phyloP scores from a whole-genome alignment of 2,113 vertebrate genomes.

The Leptosomus discolor region DNA sequence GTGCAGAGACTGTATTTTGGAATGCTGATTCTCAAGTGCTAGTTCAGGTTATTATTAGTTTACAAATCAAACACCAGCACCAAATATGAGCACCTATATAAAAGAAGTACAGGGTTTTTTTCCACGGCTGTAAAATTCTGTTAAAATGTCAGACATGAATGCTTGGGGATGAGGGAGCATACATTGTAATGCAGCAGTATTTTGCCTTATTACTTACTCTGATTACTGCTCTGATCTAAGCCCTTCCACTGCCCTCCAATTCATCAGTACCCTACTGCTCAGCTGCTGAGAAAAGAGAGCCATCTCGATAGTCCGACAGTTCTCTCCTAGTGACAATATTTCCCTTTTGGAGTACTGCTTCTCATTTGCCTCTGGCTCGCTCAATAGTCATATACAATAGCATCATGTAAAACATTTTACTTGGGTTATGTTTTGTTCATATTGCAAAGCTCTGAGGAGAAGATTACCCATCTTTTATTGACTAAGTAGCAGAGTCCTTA shows the following conservation, averaged over 20 bases:
- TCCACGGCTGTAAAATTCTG: neutral
- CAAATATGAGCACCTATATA: neutral
- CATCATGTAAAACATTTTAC: constrained; percentile 32
- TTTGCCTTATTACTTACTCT: neutral
- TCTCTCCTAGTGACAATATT: neutral
- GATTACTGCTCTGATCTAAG: neutral
- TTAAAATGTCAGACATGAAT: neutral
- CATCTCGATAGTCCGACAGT: neutral
- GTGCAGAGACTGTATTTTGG: neutral
- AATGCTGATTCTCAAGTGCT: neutral
- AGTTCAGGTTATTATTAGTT: neutral
- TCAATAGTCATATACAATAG: neutral
- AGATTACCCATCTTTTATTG: constrained; percentile 34
- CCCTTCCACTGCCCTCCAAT: neutral
- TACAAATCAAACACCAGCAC: neutral
- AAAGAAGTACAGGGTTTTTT: neutral
- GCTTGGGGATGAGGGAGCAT: neutral
- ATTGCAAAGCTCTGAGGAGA: constrained; percentile 14
- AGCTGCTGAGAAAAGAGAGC: neutral
- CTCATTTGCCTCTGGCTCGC: neutral
- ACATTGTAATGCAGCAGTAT: neutral
- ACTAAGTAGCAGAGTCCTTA: constrained; percentile 6
- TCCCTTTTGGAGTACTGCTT: neutral
- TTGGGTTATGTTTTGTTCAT: constrained; percentile 33
- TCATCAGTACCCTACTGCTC: neutral